A percentile compares a stretch with the other conserved stretches of the same genome.
These are phyloP conservation scores for Etia nguti DNA, from an alignment of 2,113 vertebrate genomes.

Conservation along the genomic window DNA sequence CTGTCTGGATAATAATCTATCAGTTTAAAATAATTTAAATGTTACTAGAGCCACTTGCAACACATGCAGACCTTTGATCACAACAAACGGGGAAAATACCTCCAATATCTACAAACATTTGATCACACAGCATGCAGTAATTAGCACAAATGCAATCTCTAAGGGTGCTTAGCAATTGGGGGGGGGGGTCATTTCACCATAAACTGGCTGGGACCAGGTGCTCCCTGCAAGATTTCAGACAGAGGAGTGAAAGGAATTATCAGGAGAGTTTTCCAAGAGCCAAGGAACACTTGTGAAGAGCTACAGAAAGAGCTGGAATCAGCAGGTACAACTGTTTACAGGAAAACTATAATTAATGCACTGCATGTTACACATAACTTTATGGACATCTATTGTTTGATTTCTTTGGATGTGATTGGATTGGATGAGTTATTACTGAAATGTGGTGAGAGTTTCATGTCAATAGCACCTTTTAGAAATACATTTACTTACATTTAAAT, in stretches of 20 bases:
- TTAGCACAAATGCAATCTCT: background rate
- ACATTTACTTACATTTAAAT: background rate
- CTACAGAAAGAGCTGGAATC: background rate
- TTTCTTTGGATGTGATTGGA: background rate
- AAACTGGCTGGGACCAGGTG: background rate
- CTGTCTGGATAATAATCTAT: background rate
- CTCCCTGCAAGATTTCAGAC: background rate
- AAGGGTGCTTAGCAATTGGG: background rate
- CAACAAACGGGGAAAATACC: background rate
- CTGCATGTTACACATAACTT: background rate
- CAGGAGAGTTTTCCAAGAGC: accelerated
- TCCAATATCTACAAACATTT: background rate
- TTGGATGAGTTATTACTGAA: background rate
- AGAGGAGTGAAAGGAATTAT: background rate
- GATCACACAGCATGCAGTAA: background rate
- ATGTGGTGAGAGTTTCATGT: background rate
- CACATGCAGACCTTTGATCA: background rate
- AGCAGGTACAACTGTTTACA: background rate
- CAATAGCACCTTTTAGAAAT: background rate
- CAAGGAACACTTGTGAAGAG: background rate
- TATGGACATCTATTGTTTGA: background rate
- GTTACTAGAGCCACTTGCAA: background rate
- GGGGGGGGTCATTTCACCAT: background rate
- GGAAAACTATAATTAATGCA: background rate
- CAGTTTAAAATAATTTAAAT: background rate